Evolutionary conservation across 2,797 vertebrate genomes (phyloP), one percentile per base, ranked within the genome.

Genomic region (Epinephelus malabaricus): DNA sequence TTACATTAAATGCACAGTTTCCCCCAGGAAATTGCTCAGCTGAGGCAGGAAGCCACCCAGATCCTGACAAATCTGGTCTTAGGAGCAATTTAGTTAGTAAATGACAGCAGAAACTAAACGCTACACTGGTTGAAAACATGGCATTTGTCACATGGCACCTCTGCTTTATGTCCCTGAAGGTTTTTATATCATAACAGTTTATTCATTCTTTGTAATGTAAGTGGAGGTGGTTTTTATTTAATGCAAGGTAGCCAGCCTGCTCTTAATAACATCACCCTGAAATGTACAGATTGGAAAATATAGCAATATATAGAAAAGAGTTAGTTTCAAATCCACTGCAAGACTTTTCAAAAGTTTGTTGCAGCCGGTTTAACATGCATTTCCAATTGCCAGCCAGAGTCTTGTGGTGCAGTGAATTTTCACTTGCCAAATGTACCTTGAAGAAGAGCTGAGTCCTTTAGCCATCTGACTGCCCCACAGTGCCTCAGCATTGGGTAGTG

Each of bases 401-500:
- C 12, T 15, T 50, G 9, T 40, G 10, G 18, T 2, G 2, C 21
- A 18, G 14, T 65, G n/a, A 27, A 17, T 54, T 65, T 74, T 79
- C 11, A 51, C 23, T 59, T 78, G 30, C 2, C 21, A 79, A 73
- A 73, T 77, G 56, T 53, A 59, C 68, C n/a, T 67, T 30, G 34
- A 78, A 65, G 66, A 65, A 64, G 66, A 81, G 40, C 60, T 2
- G 19, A 76, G 47, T 78, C 50, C 64, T 71, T 7, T 7, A 7
- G 45, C 59, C 38, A 68, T 73, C 53, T 40, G 50, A 78, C 67
- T 78, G 74, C 51, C 54, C 63, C 38, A 21, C 30, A n/a, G 74
- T 71, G 56, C 67, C 74, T 81, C 73, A 34, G 62, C 40, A 19
- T 27, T n/a, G 77, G 78, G 7, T 43, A 13, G 83, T 76, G 90